Conservation (phyloP, 2,888 invertebrate genomes). For the Lingula anatina region DNA sequence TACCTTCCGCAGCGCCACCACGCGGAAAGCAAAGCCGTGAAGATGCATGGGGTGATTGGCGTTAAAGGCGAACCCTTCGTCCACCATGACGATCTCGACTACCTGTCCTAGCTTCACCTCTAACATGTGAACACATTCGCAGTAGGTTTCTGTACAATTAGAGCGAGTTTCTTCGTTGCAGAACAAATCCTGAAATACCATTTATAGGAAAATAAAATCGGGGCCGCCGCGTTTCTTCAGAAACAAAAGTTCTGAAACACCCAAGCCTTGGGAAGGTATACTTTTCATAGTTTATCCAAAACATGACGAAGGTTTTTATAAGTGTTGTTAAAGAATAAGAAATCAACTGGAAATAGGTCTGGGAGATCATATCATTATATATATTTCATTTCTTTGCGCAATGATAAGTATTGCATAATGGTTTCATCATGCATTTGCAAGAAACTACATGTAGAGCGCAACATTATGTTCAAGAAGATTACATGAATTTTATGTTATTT, state of each 20-base stretch:
- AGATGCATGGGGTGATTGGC: no score
- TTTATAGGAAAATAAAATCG: neutral
- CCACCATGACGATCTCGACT: slow-evolving; percentile 78
- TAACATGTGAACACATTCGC: slow-evolving; percentile 78
- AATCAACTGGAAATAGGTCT: neutral
- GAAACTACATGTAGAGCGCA: no score
- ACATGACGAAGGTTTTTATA: no score
- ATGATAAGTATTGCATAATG: neutral
- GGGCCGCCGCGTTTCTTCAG: slow-evolving; percentile 61
- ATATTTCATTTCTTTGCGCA: neutral
- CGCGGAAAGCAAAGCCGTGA: slow-evolving; percentile 39
- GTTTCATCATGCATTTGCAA: neutral
- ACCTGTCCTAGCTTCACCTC: slow-evolving; percentile 71
- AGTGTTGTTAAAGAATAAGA: no score
- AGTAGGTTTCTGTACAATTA: slow-evolving; percentile 68
- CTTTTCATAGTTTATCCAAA: no score
- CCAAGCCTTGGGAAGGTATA: slow-evolving; percentile 36
- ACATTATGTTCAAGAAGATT: no score
- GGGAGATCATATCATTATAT: neutral
- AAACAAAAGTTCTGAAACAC: slow-evolving; percentile 69
- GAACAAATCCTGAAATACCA: slow-evolving; percentile 15
- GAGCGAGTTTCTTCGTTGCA: slow-evolving; percentile 45
- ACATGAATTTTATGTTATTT: no score
- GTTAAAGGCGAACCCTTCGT: slow-evolving; percentile 65
- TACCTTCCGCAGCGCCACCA: slow-evolving; percentile 35